Conservation (phyloP, 2,113 vertebrate species). For the Myanophis thanlyinensis region DNA sequence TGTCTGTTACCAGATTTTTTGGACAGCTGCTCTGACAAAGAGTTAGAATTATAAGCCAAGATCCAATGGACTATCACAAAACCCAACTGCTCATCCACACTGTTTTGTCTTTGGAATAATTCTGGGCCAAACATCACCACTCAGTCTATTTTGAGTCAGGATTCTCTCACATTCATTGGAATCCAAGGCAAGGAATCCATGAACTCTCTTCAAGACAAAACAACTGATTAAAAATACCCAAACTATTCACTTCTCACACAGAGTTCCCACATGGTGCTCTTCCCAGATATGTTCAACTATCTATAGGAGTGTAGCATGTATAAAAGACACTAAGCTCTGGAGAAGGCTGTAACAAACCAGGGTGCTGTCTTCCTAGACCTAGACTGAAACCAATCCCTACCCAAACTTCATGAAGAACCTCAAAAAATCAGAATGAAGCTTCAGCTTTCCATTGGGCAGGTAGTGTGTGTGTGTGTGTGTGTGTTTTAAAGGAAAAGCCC, state of each 20-base stretch:
- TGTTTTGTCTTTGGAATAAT: not conserved
- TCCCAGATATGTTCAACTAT: no score
- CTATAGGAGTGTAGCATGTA: not conserved
- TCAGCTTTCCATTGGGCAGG: not conserved
- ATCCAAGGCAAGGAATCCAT: not conserved
- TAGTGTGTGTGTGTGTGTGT: not conserved
- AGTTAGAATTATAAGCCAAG: not conserved
- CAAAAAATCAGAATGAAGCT: not conserved
- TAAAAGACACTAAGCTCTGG: not conserved
- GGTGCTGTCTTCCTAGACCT: not conserved
- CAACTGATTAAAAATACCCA: not conserved
- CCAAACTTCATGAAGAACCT: not conserved
- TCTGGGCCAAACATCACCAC: not conserved
- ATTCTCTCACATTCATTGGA: not conserved
- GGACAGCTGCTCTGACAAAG: not conserved
- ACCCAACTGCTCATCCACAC: not conserved
- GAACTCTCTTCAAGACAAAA: not conserved
- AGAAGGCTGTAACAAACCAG: not conserved
- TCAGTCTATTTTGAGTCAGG: not conserved
- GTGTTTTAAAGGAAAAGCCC: not conserved
- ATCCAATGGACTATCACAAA: not conserved
- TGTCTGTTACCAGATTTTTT: not conserved
- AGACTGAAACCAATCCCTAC: not conserved
- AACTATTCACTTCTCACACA: not conserved
- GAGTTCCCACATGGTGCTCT: not conserved